Base-by-base conservation (phyloP, 37 sponge, comb jelly and placozoan genomes). In the Cladorhizidae sp. region DNA sequence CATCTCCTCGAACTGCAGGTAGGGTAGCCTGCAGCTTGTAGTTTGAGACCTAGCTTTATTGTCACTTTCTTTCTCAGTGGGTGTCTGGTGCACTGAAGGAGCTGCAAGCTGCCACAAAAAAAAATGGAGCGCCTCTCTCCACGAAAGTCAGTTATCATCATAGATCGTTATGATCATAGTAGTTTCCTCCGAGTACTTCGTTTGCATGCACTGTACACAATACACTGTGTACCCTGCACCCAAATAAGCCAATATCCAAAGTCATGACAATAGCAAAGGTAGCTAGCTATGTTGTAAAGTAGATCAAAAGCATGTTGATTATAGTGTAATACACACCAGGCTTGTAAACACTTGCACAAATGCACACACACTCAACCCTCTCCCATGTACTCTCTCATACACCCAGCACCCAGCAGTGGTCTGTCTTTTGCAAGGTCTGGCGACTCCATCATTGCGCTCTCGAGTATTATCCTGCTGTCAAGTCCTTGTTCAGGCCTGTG, bases 1-100 rank as follows among this genome's bases (percentile, higher is more conserved):
- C 79, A 65, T 31, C 68, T 67, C 38, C 31, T 67, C 26, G 68
- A 79, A 64, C 52, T 79, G 28, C 50, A 79, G 79, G 79, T 45
- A 78, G 67, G 62, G 8, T n/a, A 57, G 51, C 38, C 29, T 25
- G 18, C 36, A 52, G 29, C 9, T 14, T 15, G 20, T 9, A 26
- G 50, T 37, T 11, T 36, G 33, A 23, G 35, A 77, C 32, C 45
- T 64, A 12, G 9, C 17, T 17, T 54, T 54, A 15, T 52, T 58
- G 20, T 58, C 59, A 58, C 59, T 58, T 40, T 20, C 57, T 25
- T 20, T 54, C 7, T 70, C 43, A 77, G 78, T 77, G 65, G 65
- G 50, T 43, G 5, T 36, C 73, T 3, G 73, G 49, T 6, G 32
- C 31, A 32, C 49, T 81, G 50, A 72, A 42, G 9, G 37, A 21